Evolutionary conservation across 2,888 invertebrate genomes (phyloP), one percentile per base, ranked within the genome.

Genomic region (Clistopyga incitator): DNA sequence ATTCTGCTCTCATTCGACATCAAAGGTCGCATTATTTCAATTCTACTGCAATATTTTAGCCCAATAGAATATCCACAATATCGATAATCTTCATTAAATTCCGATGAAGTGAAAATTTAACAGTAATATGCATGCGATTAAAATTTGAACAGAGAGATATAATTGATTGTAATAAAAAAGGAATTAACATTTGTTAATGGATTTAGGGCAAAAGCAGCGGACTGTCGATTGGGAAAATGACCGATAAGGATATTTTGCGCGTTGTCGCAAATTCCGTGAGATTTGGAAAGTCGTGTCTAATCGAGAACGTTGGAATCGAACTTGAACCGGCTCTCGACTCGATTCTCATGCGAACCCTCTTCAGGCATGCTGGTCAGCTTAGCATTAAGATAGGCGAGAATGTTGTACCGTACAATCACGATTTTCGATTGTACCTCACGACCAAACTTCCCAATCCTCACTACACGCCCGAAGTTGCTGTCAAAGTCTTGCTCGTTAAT

Each of bases 361-460:
- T 97, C 92, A 94, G 95, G 1, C 97, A 98, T 94, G 96, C 96
- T 64, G 96, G 96, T 0, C 95, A 96, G 50, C 88, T 95, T 91
- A 96, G 97, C 92, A 95, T 98, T 2, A 97, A 97, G 88, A 94
- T 98, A 65, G 98, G 98, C 0, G 98, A 98, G 87, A 96, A 96
- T 18, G 94, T 97, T 8, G 96, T 98, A 29, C 98, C 98, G 0
- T 97, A 96, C 92, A 96, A 96, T 87, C 93, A 95, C 0, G 96
- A 97, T 74, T 98, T 98, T 93, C 95, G 96, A 0, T 94, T 98
- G 1, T 98, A 96, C 92, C 96, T 98, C 90, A 98, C 98, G 0
- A 98, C 98, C 1, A 98, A 97, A 92, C 94, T 98, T 78, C 95
- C 97, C 0, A 98, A 98, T 94, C 98, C 98, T 0, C 97, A 96